phyloP scores from a whole-genome alignment of 2,113 vertebrate species.

The Rhegmatorhina hoffmannsi region DNA sequence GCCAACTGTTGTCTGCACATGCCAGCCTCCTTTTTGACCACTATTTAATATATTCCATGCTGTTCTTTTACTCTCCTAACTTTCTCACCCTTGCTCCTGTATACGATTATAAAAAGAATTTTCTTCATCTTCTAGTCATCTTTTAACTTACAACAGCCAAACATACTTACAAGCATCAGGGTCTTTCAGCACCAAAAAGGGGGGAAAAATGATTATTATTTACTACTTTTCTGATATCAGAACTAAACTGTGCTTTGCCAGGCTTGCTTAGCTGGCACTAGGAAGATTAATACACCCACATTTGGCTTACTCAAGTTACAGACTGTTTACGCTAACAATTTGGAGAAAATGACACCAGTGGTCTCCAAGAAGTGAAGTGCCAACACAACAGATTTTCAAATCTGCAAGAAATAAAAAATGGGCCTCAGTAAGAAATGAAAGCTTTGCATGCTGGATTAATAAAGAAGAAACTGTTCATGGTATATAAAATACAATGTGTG shows the following conservation, averaged over 20 bases:
- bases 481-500: constrained; percentile 21
- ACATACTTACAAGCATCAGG: neutral
- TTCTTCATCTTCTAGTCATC: neutral
- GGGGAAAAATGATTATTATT: neutral
- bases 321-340: constrained; percentile 69
- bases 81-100: neutral
- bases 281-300: constrained; percentile 63
- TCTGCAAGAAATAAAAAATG: constrained; percentile 40
- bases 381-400: constrained; percentile 63
- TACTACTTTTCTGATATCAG: constrained; percentile 38
- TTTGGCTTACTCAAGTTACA: constrained; percentile 66
- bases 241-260: constrained; percentile 53
- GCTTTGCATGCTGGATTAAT: constrained; percentile 48
- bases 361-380: constrained; percentile 66
- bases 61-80: neutral
- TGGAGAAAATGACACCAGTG: constrained; percentile 68
- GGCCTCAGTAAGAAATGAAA: constrained; percentile 33
- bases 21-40: neutral
- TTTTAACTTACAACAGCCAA: constrained; percentile 17
- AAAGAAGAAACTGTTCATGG: constrained; percentile 1
- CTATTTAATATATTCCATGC: neutral
- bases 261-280: constrained; percentile 64
- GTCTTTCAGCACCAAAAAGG: neutral
- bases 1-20: neutral
- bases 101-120: neutral